Evolutionary conservation across 2,797 vertebrate genomes (phyloP), one percentile per base, ranked within the genome.

Genomic region (Argyrosomus regius): DNA sequence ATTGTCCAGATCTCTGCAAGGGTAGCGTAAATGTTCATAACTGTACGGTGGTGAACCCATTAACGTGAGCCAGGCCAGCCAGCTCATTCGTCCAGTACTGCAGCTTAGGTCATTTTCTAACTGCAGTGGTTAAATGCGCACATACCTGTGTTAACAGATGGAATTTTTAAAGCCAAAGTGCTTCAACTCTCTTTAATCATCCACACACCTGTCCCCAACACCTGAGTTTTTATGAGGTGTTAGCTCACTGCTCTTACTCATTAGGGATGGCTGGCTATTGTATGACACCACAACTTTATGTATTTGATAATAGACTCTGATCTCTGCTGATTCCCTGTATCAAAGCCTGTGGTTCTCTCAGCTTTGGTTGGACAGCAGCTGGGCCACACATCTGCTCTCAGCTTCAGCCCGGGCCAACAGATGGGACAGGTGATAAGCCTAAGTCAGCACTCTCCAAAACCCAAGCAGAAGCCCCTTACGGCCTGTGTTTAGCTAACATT

Each of bases 371-470:
- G 85, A 73, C 77, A 72, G 85, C 92, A 93, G 90, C 89, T 92
- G 92, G 86, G 84, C 82, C 80, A 88, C 87, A 90, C 92, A 93
- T 94, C 92, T 94, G 91, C 85, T 89, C 92, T 91, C 86, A 89
- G 93, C 91, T 84, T 91, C 77, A 80, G 88, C 78, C 72, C 71
- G 16, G 35, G 86, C 89, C 89, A 91, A 83, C 94, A 92, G 92
- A 93, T 93, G 92, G 89, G 89, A 91, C 93, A 93, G 92, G 93
- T 93, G 92, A 94, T 93, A 93, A 91, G 90, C 81, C 78, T 39
- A 82, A 89, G 84, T 91, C 90, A 86, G 86, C 89, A 74, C 68
- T 84, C 84, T 87, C 78, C 73, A 67, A 75, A 90, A 78, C 86
- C 89, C 78, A 70, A 87, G 82, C 88, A 87, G 87, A 80, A 89